phyloP scores from a whole-genome alignment of 2,888 invertebrate genomes.

The Ecdyonurus torrentis region DNA sequence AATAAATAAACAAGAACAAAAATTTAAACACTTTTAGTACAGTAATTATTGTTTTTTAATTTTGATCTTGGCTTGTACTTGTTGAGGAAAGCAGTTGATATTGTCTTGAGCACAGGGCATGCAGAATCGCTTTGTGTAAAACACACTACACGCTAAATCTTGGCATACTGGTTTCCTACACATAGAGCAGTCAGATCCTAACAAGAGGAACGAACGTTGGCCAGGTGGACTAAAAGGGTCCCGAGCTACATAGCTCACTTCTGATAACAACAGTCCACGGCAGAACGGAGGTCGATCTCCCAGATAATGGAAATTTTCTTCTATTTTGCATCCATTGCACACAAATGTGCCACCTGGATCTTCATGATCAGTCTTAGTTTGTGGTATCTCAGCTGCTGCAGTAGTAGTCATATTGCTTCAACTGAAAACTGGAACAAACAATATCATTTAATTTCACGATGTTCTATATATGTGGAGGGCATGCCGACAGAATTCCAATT shows the following conservation, averaged over 20 bases:
- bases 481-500: too few species aligned
- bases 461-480: too few species aligned
- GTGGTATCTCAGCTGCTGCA: not conserved
- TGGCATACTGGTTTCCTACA: constrained; percentile 58
- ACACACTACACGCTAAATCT: constrained; percentile 58
- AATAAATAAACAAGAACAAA: too few species aligned
- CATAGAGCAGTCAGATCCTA: constrained; percentile 56
- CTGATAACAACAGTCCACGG: constrained; percentile 44
- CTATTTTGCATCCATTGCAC: constrained; percentile 46
- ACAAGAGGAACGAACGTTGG: constrained; percentile 34
- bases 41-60: too few species aligned
- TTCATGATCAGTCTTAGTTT: constrained; percentile 11
- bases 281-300: constrained; percentile 59
- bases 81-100: constrained; percentile 44
- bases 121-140: constrained; percentile 59
- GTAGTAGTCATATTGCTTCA: too few species aligned
- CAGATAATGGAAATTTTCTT: constrained; percentile 57
- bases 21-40: too few species aligned
- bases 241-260: constrained; percentile 63
- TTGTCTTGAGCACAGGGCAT: constrained; percentile 43
- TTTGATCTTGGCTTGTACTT: constrained; percentile 50
- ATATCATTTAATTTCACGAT: too few species aligned
- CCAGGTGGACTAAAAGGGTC: constrained; percentile 62
- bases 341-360: constrained; percentile 32
- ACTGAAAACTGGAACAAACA: too few species aligned